Evolutionary conservation across 1,140 invertebrate species (phyloP), one percentile per base, ranked within the genome.

Genomic region (Diorhabda elongata): DNA sequence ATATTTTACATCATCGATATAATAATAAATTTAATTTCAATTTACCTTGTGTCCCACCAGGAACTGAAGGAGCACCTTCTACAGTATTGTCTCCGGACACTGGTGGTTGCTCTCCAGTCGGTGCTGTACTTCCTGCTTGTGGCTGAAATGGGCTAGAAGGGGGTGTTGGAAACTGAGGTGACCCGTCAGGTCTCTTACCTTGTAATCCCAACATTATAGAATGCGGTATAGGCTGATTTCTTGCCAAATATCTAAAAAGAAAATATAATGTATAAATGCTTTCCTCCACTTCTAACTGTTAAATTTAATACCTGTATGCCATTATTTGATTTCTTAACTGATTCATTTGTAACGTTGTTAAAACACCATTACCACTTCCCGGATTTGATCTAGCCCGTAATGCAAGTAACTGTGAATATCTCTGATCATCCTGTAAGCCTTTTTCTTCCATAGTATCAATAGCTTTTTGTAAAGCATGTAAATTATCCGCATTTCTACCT

Each of bases 381-480:
- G 90, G 82, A 71, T 91, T 90, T 43, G 44, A 58, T 8, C 92
- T 87, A 47, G 92, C 92, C 67, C 92, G 85, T 75, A 97, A 86
- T 4, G 92, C 92, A 52, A 96, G 82, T 42, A 97, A 81, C 75
- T 96, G 93, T 1, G 91, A 91, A 81, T 96, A 97, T 61, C 94
- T 85, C 0, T 94, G 94, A 83, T 97, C 95, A 78, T 96, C 92
- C 80, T 95, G 93, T 72, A 97, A 81, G 0, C 95, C 95, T 79
- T 95, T 96, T 78, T 97, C 95, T 83, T 98, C 95, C 94, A 97
- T 96, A 0, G 91, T 91, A 75, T 94, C 92, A 58, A 96, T 95
- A 8, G 93, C 92, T 73, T 92, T 87, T 78, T 95, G 93, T 5
- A 96, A 80, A 3, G 92, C 92, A 78, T 90, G 91, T 2, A 94